phyloP scores from a whole-genome alignment of 2,113 vertebrate genomes.

The Grallaria varia region DNA sequence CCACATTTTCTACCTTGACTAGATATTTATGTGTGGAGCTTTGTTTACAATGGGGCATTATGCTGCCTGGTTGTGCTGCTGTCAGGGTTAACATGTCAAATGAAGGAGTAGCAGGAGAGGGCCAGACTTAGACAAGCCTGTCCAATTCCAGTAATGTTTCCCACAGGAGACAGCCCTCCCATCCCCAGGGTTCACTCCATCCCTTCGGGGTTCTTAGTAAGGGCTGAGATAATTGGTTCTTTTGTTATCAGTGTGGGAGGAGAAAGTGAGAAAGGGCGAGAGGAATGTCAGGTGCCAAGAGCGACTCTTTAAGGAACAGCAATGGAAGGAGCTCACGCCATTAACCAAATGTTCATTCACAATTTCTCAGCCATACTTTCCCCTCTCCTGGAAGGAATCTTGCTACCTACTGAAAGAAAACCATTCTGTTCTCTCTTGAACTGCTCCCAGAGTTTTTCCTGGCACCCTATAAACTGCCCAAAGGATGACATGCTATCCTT shows the following conservation, averaged over 20 bases:
- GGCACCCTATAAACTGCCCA: not conserved
- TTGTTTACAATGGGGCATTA: not conserved
- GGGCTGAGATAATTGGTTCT: not conserved
- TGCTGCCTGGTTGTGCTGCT: not conserved
- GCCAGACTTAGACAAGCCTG: not conserved
- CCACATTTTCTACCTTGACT: not conserved
- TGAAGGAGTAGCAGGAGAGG: not conserved
- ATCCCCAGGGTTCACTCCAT: not conserved
- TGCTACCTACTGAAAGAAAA: not conserved
- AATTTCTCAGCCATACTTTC: not conserved
- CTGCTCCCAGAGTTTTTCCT: not conserved
- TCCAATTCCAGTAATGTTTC: not conserved
- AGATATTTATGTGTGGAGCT: not conserved
- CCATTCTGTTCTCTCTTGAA: not conserved
- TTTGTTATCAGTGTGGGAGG: not conserved
- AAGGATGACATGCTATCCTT: not conserved
- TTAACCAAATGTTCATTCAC: not conserved
- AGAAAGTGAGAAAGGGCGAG: not conserved
- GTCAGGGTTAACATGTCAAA: not conserved
- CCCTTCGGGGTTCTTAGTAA: not conserved
- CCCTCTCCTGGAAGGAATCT: not conserved
- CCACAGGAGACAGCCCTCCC: not conserved
- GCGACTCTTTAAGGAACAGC: not conserved
- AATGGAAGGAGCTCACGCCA: not conserved
- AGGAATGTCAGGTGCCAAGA: not conserved